Evolutionary conservation across 2,888 invertebrate species (phyloP).

Genomic region (Lithosia quadra): DNA sequence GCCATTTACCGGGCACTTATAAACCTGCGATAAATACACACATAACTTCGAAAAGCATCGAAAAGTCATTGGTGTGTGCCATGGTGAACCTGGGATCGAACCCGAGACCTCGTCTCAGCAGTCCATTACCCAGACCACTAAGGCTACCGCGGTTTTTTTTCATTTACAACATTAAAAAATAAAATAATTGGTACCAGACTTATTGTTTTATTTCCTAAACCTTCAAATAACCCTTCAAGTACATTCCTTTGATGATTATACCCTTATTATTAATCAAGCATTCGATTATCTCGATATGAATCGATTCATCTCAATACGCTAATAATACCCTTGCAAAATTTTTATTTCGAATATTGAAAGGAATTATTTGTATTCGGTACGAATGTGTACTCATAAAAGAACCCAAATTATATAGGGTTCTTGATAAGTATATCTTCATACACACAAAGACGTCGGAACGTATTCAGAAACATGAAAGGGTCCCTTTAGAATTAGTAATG

Average conservation of each 20-base stretch:
- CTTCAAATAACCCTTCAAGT: not conserved
- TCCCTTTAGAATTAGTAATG: not conserved
- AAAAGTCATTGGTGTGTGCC: too few relatives aligned
- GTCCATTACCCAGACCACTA: too few relatives aligned
- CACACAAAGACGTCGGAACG: constrained; percentile 18
- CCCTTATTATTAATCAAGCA: constrained; percentile 65
- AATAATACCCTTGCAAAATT: constrained; percentile 69
- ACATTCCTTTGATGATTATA: constrained; percentile 52
- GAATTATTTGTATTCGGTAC: constrained; percentile 46
- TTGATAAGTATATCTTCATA: constrained; percentile 27
- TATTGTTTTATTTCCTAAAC: not conserved
- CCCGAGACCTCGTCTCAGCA: too few relatives aligned
- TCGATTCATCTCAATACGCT: constrained; percentile 55
- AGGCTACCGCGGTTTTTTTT: too few relatives aligned
- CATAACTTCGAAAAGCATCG: too few relatives aligned
- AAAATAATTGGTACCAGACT: not conserved
- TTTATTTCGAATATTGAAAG: constrained; percentile 63
- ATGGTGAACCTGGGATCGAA: too few relatives aligned
- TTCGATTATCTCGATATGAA: constrained; percentile 60
- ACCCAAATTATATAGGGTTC: constrained; percentile 36
- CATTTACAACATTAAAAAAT: too few relatives aligned
- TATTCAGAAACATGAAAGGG: constrained; percentile 16
- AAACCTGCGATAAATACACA: too few relatives aligned
- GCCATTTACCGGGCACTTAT: too few relatives aligned
- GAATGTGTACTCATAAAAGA: constrained; percentile 26